Evolutionary conservation across 1,140 invertebrate species (phyloP).

Genomic region (Helicoverpa armigera): DNA sequence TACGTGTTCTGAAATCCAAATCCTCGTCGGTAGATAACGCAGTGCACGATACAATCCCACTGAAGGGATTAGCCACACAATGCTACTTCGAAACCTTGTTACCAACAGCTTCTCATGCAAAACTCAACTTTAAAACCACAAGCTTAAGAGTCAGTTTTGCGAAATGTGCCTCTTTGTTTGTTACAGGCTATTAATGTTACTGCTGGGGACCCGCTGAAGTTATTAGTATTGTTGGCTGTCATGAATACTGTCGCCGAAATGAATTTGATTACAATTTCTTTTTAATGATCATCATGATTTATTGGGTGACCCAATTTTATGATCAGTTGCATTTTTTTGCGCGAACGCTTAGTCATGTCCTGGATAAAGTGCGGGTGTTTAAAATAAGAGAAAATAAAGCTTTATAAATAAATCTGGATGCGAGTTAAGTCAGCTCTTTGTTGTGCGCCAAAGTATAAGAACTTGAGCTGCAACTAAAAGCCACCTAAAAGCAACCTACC

Average conservation of each 20-base stretch:
- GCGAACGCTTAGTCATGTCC: not conserved
- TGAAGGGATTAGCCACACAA: conserved; percentile 44
- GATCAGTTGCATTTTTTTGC: not conserved
- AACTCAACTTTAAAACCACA: not conserved
- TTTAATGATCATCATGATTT: not conserved
- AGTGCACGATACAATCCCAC: conserved; percentile 35
- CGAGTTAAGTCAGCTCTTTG: not conserved
- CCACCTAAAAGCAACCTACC: conserved; percentile 61
- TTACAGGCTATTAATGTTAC: conserved; percentile 37
- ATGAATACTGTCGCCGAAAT: conserved; percentile 35
- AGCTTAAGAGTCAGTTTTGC: not conserved
- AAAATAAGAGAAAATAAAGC: not conserved
- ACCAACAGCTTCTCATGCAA: not conserved
- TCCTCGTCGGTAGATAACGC: conserved; percentile 30
- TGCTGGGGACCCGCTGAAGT: conserved; percentile 27
- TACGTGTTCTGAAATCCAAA: conserved; percentile 18
- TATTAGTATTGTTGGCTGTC: conserved; percentile 26
- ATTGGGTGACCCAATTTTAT: not conserved
- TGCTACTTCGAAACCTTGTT: conserved; percentile 42
- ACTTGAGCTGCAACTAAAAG: not conserved
- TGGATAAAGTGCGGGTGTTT: not conserved
- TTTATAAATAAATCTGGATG: not conserved
- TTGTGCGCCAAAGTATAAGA: not conserved
- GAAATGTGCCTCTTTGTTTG: conserved; percentile 1
- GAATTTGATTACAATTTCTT: conserved; percentile 21